Conservation (phyloP, 2,113 vertebrate genomes). For the Xiphophorus hellerii region DNA sequence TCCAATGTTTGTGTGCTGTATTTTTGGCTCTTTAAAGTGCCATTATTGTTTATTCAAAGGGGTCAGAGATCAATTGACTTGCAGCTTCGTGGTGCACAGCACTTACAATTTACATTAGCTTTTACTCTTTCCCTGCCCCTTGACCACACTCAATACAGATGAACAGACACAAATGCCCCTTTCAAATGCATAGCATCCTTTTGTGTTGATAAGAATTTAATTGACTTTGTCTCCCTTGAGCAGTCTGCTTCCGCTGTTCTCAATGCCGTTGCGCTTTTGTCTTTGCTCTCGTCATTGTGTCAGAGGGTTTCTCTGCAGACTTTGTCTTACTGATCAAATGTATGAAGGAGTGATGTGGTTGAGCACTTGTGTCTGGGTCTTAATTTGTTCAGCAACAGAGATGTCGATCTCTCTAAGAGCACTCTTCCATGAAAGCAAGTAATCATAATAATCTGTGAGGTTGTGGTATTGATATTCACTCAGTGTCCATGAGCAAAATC, state of each 20-base stretch:
- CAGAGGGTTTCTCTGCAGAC: conserved; percentile 18
- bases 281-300: conserved; percentile 16
- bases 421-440: neutral
- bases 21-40: neutral
- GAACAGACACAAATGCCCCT: neutral
- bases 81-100: conserved; percentile 1
- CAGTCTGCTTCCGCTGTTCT: conserved; percentile 25
- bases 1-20: conserved; percentile 8
- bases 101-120: conserved; percentile 8
- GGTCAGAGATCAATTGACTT: neutral
- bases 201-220: conserved; percentile 49
- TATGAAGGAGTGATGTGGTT: conserved; percentile 20
- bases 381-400: neutral
- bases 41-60: conserved; percentile 2
- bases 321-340: conserved; percentile 8
- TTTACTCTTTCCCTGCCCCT: neutral
- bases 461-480: neutral
- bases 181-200: conserved; percentile 32
- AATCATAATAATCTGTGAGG: neutral
- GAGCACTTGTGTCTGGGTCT: conserved; percentile 4
- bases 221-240: conserved; percentile 46
- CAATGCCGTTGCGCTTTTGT: conserved; percentile 21
- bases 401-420: neutral
- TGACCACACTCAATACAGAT: neutral
- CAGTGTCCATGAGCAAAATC: neutral